Base-by-base conservation (phyloP, 1,140 invertebrate genomes). In the Brachionus paranguensis region DNA sequence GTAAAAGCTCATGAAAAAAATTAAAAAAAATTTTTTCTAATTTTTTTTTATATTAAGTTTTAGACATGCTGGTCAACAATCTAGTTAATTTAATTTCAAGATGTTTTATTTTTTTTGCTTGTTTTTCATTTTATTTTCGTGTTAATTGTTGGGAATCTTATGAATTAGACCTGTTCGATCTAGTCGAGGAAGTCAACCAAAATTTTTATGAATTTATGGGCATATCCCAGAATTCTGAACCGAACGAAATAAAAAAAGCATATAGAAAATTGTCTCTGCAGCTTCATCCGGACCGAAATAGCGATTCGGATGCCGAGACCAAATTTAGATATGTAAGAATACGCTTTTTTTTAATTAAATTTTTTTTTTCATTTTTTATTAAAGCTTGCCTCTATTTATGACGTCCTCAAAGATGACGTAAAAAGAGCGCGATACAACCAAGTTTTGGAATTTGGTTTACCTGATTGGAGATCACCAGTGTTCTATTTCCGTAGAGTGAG, bases 401-500 rank as follows among this genome's bases (percentile, higher is more conserved):
- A 98, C 88, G 92, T 98, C n/a, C 90, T 99, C 29, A 95, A 94
- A 90, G 95, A 97, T 91, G 90, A 93, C 14, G 92, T 92, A 43
- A 95, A 95, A 81, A n/a, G 33, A 85, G 85, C 12, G 64, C 89
- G 89, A 85, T 97, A 97, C 87, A 92, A 98, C 89, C 92, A 94
- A 87, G 94, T 98, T 14, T 91, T 99, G 14, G 92, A 94, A 83
- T 94, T 96, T 90, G 97, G 97, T 33, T 90, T 98, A 85, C 97
- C 97, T 1, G 96, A 97, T 88, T 98, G 97, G 96, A 92, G 94
- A 86, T 94, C 95, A 10, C 95, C 95, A 1, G 92, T 98, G 3
- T 97, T 95, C 89, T 97, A 97, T 96, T 98, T 96, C 88, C 91
- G 96, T 55, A 92, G 95, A 87, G 95, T 95, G 17, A 91, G 96